Conservation (phyloP, 2,888 invertebrate genomes). For the Dryadula phaetusa region DNA sequence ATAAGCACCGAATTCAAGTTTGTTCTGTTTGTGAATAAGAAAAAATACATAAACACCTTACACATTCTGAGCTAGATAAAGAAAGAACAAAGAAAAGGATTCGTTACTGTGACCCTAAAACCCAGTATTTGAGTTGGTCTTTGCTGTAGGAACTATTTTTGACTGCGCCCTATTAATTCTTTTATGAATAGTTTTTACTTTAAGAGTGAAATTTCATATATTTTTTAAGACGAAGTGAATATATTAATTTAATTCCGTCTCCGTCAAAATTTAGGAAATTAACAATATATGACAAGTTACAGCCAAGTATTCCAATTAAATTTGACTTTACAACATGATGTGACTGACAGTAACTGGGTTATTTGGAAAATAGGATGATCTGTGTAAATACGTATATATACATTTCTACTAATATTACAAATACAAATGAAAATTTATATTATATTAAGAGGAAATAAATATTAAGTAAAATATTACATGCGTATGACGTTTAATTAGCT, state of each 20-base stretch:
- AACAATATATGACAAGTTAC: constrained; percentile 6
- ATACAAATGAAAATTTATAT: too few species aligned
- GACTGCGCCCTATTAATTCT: constrained; percentile 8
- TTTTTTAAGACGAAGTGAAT: background rate
- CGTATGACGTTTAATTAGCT: too few species aligned
- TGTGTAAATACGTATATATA: background rate
- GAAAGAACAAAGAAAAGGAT: constrained; percentile 21
- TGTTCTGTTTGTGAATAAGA: background rate
- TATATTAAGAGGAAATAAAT: too few species aligned
- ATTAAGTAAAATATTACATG: too few species aligned
- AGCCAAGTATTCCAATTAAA: constrained; percentile 18
- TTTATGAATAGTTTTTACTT: background rate
- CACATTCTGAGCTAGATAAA: constrained; percentile 4
- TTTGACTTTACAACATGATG: constrained; percentile 1
- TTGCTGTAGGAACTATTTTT: constrained; percentile 6
- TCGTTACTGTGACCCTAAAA: constrained; percentile 25
- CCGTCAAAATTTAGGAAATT: background rate
- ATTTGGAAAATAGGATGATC: background rate
- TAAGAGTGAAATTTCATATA: background rate
- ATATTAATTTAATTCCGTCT: background rate
- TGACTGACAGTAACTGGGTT: constrained; percentile 6
- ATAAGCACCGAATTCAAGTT: background rate
- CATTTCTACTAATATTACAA: too few species aligned
- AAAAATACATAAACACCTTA: constrained; percentile 7
- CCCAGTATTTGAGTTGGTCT: constrained; percentile 19